Evolutionary conservation across 2,113 vertebrate species (phyloP), one percentile per base, ranked within the genome.

Genomic region (Gambusia affinis): DNA sequence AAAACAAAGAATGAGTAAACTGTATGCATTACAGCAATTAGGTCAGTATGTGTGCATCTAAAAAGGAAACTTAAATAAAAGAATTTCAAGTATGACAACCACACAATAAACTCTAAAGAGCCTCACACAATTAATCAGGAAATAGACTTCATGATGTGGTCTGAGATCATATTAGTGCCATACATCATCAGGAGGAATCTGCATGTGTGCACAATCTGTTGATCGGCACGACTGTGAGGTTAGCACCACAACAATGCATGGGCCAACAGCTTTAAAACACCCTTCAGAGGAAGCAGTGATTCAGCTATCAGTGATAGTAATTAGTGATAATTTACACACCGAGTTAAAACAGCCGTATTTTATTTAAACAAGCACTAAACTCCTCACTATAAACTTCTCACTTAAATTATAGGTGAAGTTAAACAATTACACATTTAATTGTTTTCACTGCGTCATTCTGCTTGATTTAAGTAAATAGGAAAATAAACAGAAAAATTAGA

Each of bases 91-190:
- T 27, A 57, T 62, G 12, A 33, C 54, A 67, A 65, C 76, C 67
- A 82, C 67, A 77, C 27, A 12, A 42, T 73, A 44, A 64, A 15
- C 19, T 69, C 27, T 47, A 51, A 73, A 44, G 63, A 71, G 30
- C 28, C 4, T 62, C 64, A 37, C 15, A 78, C 63, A n/a, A 35
- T 42, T 62, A 63, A 28, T 14, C 33, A 31, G 24, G 60, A 69
- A n/a, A n/a, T 65, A 24, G 24, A 24, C 51, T 57, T 19, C 35
- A 73, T 80, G 24, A 35, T 75, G 78, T 78, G 64, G 60, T 78
- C 75, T 81, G 81, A 82, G 73, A 89, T 83, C 75, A 72, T 79
- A 64, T 81, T 80, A 68, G n/a, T 47, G 37, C 42, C 30, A 80
- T 57, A 73, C 44, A 70, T 65, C 27, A 64, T 28, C 35, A 12